Evolutionary conservation across 1,140 invertebrate genomes (phyloP).

Genomic region (Brachionus manjavacas): DNA sequence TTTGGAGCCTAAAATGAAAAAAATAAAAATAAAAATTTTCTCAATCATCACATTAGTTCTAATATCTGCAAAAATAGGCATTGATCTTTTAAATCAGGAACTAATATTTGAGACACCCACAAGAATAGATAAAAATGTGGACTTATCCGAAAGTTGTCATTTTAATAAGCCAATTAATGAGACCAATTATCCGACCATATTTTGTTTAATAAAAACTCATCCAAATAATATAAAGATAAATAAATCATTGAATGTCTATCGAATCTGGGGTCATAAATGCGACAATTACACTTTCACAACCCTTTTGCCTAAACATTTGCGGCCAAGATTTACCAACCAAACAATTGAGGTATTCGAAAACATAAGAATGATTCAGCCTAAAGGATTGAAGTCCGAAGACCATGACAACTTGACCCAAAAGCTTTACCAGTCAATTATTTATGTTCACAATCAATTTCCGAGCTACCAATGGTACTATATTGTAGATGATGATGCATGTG

Average conservation of each 20-base stretch:
- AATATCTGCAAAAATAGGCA: too few species aligned
- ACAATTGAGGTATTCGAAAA: conserved; percentile 25
- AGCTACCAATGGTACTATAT: conserved; percentile 81
- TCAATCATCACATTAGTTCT: too few species aligned
- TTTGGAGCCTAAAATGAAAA: background rate
- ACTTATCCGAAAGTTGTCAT: background rate
- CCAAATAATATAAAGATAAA: conserved; percentile 2
- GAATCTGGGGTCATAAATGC: conserved; percentile 1
- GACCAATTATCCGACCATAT: background rate
- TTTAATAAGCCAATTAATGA: background rate
- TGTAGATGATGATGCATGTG: conserved; percentile 86
- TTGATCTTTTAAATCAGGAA: background rate
- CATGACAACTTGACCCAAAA: background rate
- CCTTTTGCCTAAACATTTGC: background rate
- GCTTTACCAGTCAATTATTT: background rate
- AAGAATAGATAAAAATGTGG: background rate
- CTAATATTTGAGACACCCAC: background rate
- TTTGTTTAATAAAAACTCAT: conserved; percentile 15
- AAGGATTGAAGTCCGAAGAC: background rate
- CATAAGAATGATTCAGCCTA: background rate
- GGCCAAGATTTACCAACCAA: background rate
- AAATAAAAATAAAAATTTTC: background rate
- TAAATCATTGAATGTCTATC: background rate
- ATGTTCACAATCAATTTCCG: conserved; percentile 59
- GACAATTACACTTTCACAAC: conserved; percentile 2